Evolutionary conservation across 2,113 vertebrate genomes (phyloP).

Genomic region (Atrichornis clamosus): DNA sequence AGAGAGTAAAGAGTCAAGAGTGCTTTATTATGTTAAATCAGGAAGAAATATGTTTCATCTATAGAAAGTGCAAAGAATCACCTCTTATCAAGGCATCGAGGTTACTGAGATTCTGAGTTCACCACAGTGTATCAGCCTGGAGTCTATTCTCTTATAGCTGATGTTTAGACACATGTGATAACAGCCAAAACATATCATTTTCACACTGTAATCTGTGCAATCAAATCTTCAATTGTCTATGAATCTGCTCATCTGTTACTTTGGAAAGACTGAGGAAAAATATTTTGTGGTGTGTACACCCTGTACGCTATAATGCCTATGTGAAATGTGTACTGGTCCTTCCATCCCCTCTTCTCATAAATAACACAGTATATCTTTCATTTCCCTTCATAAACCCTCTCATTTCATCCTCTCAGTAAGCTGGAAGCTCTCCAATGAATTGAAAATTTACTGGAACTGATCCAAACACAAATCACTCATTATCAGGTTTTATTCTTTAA

Average conservation of each 20-base stretch:
- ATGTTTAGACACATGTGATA: background rate
- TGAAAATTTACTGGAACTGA: background rate
- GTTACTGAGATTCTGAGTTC: background rate
- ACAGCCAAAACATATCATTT: background rate
- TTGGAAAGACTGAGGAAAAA: background rate
- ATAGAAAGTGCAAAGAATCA: background rate
- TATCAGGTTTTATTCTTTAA: background rate
- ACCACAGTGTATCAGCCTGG: background rate
- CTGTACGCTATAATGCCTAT: background rate
- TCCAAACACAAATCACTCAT: background rate
- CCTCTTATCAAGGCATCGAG: background rate
- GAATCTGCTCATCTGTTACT: background rate
- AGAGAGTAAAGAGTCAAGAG: background rate
- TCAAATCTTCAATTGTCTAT: background rate
- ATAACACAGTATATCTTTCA: background rate
- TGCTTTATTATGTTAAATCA: background rate
- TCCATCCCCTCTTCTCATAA: background rate
- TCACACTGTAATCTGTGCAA: background rate
- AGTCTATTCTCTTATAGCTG: background rate
- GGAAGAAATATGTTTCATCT: background rate
- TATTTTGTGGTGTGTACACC: background rate
- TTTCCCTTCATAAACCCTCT: background rate
- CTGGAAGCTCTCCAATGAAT: background rate
- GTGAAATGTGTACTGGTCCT: background rate
- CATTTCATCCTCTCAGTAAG: background rate